These are phyloP conservation scores for Glaucomys volans DNA, from an alignment of 2,113 vertebrate species.

Conservation along the genomic window DNA sequence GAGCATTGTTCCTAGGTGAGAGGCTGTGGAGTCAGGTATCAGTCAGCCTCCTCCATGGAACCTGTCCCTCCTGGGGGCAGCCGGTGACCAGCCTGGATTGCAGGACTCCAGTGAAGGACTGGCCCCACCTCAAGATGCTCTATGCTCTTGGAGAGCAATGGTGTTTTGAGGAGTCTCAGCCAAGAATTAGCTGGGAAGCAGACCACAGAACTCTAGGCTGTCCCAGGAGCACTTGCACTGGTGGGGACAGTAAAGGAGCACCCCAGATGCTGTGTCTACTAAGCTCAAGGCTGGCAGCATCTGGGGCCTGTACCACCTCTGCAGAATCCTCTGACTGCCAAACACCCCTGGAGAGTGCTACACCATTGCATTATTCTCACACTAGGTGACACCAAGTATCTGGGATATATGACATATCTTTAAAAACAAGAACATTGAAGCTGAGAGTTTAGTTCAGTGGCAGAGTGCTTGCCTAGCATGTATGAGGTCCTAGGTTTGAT, in stretches of 20 bases:
- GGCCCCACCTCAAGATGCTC: background rate
- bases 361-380: background rate
- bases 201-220: background rate
- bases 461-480: too few species aligned
- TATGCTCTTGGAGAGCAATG: background rate
- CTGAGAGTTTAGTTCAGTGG: too few species aligned
- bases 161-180: background rate
- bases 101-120: background rate
- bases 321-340: background rate
- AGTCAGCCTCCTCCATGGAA: background rate
- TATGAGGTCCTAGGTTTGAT: too few species aligned
- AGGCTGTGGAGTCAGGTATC: background rate
- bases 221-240: background rate
- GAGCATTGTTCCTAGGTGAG: background rate
- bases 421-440: background rate
- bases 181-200: background rate
- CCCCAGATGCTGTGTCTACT: background rate
- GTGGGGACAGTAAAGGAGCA: background rate
- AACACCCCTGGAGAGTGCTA: background rate
- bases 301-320: background rate
- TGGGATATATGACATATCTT: background rate
- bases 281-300: background rate
- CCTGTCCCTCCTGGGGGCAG: background rate
- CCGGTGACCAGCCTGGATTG: background rate
- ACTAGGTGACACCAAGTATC: background rate